These are phyloP conservation scores for Leiothrix lutea DNA, from an alignment of 2,113 vertebrate species.

Conservation along the genomic window DNA sequence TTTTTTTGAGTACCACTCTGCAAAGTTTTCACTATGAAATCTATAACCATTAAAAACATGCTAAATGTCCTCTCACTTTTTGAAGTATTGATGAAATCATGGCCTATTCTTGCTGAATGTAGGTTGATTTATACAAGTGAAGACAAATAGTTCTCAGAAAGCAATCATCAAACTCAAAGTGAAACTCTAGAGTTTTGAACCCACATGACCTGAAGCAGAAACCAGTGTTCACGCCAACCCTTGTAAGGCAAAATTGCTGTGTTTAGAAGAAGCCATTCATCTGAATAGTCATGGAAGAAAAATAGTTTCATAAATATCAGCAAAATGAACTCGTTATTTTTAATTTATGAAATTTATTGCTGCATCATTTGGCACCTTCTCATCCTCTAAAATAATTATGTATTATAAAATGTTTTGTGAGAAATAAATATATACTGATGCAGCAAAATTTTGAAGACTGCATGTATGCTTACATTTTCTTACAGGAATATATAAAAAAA, in stretches of 20 bases:
- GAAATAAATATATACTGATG: neutral
- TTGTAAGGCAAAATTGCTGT: neutral
- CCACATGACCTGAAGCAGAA: conserved; percentile 41
- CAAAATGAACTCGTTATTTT: neutral
- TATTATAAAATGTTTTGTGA: neutral
- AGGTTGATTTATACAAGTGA: neutral
- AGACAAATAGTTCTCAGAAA: conserved; percentile 50
- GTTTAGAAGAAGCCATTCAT: neutral
- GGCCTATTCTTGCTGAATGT: neutral
- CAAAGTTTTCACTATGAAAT: neutral
- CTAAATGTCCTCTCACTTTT: neutral
- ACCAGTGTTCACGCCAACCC: neutral
- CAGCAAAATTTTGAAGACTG: neutral
- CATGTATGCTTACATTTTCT: neutral
- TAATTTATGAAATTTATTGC: neutral
- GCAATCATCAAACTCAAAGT: conserved; percentile 46
- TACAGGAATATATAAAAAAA: neutral
- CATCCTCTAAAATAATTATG: neutral
- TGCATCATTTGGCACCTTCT: neutral
- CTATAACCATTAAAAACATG: neutral
- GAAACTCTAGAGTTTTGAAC: conserved; percentile 55
- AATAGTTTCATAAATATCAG: neutral
- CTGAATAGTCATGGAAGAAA: neutral
- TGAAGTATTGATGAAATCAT: neutral
- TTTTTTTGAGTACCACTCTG: neutral